Evolutionary conservation across 2,113 vertebrate species (phyloP), one percentile per base, ranked within the genome.

Genomic region (Bos javanicus): DNA sequence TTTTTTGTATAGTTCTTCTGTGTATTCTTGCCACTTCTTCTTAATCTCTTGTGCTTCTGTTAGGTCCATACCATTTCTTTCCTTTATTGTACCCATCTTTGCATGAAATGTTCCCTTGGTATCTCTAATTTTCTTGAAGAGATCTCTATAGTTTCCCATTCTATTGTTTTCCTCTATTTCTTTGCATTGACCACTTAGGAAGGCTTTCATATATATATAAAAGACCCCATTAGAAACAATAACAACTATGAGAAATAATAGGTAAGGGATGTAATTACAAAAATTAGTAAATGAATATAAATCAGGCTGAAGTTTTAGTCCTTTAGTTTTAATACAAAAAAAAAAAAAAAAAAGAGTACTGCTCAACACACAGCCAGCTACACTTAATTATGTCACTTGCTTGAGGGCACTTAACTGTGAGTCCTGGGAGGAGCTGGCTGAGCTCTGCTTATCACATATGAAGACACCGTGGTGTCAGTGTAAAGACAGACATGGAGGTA

Each of bases 321-420:
- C 36, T 87, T 93, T 59, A 59, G 17, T 83, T 94, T 96, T 93
- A 85, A 93, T 85, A 84, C n/a, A 62, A 92, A 67, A 64, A 60
- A 48, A 50, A 39, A 11, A 46, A 46, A 59, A 33, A n/a, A n/a
- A 67, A 16, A 33, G 16, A 39, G 39, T 48, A 23, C n/a, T 43
- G 43, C 25, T 54, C 82, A 16, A 78, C 1, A 59, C 9, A 48
- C 7, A 74, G 36, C 43, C 25, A 89, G 43, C 5, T 50, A 56
- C 16, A 36, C 33, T 82, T 30, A 91, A 85, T 64, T 64, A 74
- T 56, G 33, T 43, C 46, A 93, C 36, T 21, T 78, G 57, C 71
- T 97, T 74, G 54, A 59, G 43, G n/a, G 43, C 21, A 39, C 7
- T 23, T 26, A 30, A n/a, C 46, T 74, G 48, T 91, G 52, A 88